These are phyloP conservation scores for Eledona agricola DNA, from an alignment of 2,888 invertebrate species.

Conservation along the genomic window DNA sequence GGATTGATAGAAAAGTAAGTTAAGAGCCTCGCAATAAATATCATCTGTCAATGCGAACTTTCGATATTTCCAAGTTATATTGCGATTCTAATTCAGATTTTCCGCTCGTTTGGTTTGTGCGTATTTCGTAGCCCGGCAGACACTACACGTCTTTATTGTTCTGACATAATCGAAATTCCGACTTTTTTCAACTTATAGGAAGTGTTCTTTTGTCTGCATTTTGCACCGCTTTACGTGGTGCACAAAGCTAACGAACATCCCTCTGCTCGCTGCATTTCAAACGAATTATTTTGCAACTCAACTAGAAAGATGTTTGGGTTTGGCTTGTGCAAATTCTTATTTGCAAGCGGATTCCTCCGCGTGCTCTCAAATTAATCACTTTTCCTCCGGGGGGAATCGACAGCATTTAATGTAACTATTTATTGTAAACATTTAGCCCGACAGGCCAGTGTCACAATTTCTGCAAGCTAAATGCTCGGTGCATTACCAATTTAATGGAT, in stretches of 20 bases:
- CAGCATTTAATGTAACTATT: not conserved
- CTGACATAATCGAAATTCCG: constrained; percentile 2
- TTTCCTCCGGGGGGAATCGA: not conserved
- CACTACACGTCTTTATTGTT: constrained; percentile 1
- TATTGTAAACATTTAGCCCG: constrained; percentile 19
- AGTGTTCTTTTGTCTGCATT: constrained; percentile 4
- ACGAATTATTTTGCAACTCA: constrained; percentile 7
- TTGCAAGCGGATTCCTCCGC: constrained; percentile 1
- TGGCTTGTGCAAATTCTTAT: constrained; percentile 6
- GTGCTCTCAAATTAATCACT: not conserved
- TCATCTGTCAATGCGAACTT: no score
- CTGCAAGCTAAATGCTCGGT: constrained; percentile 25
- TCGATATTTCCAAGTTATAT: no score
- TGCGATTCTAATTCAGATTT: no score
- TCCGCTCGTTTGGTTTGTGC: no score
- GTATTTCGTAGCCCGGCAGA: no score
- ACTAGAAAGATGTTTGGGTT: constrained; percentile 3
- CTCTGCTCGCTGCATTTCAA: constrained; percentile 1
- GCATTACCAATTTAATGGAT: constrained; percentile 16
- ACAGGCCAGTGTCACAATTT: constrained; percentile 23
- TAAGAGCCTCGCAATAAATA: no score
- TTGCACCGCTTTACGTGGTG: not conserved
- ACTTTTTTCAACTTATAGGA: not conserved
- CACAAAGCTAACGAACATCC: constrained; percentile 3
- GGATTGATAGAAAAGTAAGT: no score